Evolutionary conservation across 2,888 invertebrate species (phyloP), one percentile per base, ranked within the genome.

Genomic region (Tenthredo livida): DNA sequence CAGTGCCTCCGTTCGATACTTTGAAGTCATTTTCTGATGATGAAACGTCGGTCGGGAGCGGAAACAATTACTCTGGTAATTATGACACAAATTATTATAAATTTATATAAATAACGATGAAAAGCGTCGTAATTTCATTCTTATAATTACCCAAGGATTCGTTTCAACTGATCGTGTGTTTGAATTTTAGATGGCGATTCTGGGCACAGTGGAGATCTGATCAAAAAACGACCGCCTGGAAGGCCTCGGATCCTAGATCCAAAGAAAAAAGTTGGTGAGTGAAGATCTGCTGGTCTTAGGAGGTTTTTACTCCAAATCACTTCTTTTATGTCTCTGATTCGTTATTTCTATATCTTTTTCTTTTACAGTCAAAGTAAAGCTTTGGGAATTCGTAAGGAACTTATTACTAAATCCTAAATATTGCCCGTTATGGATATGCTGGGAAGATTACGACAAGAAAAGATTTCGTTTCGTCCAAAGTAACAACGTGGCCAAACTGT

Each of bases 391-490:
- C 93, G 95, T 97, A 88, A 94, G 97, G 87, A 96, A 97, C 91
- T 94, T 97, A 40, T 93, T 97, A 84, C 94, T 96, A 86, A 95
- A 97, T 91, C 95, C 95, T 0, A 93, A 95, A 80, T 96, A 96
- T 89, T 97, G 97, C 90, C 97, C 97, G 0, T 95, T 95, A 40
- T 95, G 97, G 87, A 97, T 97, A 89, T 96, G 96, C 92, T 97
- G 97, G 97, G 97, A 97, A 92, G 96, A 97, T 91, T 95, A 96
- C 89, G 94, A 95, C 61, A 95, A 96, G 87, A 97, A 97, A 21
- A 96, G 96, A 86, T 98, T 98, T 94, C 83, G 97, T 89, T 97
- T 98, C 90, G 96, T 97, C n/a, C 96, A 97, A 90, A 97, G 97
- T 65, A 97, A 97, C 89, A 96, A 96, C 91, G 96, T 97, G 15